Base-by-base conservation (phyloP, 2,888 invertebrate species). In the Punctoribates punctum region DNA sequence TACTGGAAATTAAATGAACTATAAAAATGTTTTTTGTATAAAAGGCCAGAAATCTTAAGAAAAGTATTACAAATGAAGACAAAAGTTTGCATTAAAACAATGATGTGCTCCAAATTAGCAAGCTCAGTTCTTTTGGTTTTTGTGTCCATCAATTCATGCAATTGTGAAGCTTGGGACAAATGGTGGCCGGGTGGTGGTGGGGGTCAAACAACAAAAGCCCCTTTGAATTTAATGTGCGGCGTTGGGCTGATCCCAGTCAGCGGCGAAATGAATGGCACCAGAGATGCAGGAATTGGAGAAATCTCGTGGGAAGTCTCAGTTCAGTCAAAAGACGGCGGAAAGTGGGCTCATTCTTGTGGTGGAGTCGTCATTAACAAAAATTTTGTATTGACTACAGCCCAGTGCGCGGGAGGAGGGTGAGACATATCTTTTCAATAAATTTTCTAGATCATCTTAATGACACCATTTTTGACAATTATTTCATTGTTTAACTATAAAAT, bases 271-370 rank as follows among this genome's bases (percentile, higher is more conserved):
- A 76, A 76, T 25, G 67, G 42, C 11, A 76, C 60, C 13, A 54
- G 48, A 29, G 38, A 54, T 54, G 76, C 73, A 0, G 17, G 17
- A 34, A 6, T 57, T 9, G 76, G 76, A 25, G 60, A 76, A 48
- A 46, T 76, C 15, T 42, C 54, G 17, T 76, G 76, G 76, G 23
- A 76, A 23, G 73, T 76, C 23, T 73, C 76, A 5, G 76, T 76
- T 3, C 54, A 67, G 57, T 20, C 54, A 3, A 76, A 76, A n/a
- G 42, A n/a, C 5, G 48, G 60, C n/a, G 76, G 48, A 5, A 73
- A 57, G 20, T 76, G 76, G 76, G 46, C 25, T 34, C 73, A 73
- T 51, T 57, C 73, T 62, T 76, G 76, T 48, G 76, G 76, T 73
- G 76, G 76, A 13, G 76, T 60, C 15, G 51, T 76, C 11, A 73